These are phyloP conservation scores for Gandaritis pyraliata DNA, from an alignment of 2,888 invertebrate species.

Conservation along the genomic window DNA sequence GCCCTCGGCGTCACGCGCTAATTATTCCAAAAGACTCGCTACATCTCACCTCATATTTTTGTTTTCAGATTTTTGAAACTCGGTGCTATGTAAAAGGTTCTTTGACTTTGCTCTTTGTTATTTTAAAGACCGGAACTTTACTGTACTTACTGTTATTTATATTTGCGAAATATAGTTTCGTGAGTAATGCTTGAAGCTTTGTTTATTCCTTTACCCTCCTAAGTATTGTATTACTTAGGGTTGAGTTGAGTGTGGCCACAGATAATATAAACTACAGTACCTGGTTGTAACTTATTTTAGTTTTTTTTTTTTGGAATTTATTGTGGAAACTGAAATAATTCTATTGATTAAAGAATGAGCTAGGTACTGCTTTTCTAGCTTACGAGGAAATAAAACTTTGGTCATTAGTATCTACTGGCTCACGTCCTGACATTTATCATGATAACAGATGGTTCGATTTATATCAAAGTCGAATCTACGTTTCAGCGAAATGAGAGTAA, in stretches of 20 bases:
- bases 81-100: neutral
- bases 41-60: conserved; percentile 23
- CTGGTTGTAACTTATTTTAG: neutral
- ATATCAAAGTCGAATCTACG: conserved; percentile 15
- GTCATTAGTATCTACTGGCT: neutral
- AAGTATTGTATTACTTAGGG: conserved; percentile 20
- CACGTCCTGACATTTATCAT: conserved; percentile 6
- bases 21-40: conserved; percentile 69
- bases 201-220: conserved; percentile 20
- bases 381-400: neutral
- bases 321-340: no score
- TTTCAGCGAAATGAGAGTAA: conserved; percentile 15
- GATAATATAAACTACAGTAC: no score
- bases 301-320: no score
- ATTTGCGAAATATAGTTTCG: conserved; percentile 2
- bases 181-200: conserved; percentile 6
- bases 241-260: conserved; percentile 5
- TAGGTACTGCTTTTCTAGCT: no score
- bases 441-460: conserved; percentile 8
- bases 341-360: no score
- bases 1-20: conserved; percentile 60
- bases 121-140: no score
- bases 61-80: conserved; percentile 26
- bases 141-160: no score
- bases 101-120: neutral